Conservation (phyloP, 2,888 invertebrate species). For the Chrysina gloriosa region DNA sequence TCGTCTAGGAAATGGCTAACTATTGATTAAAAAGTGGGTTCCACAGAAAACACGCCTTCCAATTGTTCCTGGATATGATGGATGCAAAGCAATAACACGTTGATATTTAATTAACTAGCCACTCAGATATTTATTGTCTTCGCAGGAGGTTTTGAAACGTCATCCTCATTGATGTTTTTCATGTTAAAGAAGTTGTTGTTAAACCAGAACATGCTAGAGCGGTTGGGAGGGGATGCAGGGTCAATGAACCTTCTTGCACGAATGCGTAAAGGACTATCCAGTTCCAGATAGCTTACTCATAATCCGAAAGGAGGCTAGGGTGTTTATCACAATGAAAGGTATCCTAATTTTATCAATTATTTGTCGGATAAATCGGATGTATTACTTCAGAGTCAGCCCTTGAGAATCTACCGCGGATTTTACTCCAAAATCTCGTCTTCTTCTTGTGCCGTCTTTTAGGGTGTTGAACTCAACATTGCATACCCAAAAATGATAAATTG, state of each 20-base stretch:
- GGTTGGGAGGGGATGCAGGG: constrained; percentile 56
- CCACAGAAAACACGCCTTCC: constrained; percentile 68
- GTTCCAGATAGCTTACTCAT: constrained; percentile 30
- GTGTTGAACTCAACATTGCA: too few species aligned
- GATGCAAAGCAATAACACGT: constrained; percentile 2
- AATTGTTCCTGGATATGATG: constrained; percentile 67
- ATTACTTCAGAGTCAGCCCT: too few species aligned
- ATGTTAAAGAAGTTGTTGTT: constrained; percentile 65
- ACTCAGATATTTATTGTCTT: constrained; percentile 67
- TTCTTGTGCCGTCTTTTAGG: too few species aligned
- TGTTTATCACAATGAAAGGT: constrained; percentile 53
- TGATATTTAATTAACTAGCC: constrained; percentile 58
- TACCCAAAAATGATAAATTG: too few species aligned
- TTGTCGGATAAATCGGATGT: too few species aligned
- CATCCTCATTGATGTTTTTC: constrained; percentile 64
- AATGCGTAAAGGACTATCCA: constrained; percentile 44
- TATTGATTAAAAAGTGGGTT: constrained; percentile 65
- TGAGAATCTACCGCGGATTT: too few species aligned
- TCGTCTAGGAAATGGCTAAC: constrained; percentile 64
- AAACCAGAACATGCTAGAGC: constrained; percentile 59
- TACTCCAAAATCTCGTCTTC: too few species aligned
- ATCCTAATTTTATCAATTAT: too few species aligned
- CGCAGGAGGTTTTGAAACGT: constrained; percentile 68
- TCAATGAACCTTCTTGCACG: constrained; percentile 32
- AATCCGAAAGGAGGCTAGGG: constrained; percentile 28